These are phyloP conservation scores for Syngnathoides biaculeatus DNA, from an alignment of 2,113 vertebrate genomes.

Conservation along the genomic window DNA sequence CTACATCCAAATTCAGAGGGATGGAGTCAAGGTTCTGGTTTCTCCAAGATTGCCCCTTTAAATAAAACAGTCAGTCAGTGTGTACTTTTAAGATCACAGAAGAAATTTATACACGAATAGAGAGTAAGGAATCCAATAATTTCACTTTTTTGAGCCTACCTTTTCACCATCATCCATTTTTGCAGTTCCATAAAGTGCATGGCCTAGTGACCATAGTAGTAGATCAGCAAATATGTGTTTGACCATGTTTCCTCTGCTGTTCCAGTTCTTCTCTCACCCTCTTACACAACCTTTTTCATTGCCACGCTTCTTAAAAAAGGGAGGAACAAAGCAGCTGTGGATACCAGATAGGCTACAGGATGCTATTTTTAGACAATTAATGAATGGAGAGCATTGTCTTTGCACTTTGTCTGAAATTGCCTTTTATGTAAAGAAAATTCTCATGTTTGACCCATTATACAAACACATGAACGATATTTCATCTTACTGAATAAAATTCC, in stretches of 20 bases:
- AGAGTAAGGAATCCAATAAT: neutral
- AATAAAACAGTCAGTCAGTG: slow-evolving; percentile 41
- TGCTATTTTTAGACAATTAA: slow-evolving; percentile 56
- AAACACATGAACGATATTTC: neutral
- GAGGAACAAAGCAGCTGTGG: slow-evolving; percentile 52
- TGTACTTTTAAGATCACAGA: slow-evolving; percentile 5
- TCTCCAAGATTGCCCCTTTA: slow-evolving; percentile 66
- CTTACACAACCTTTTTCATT: slow-evolving; percentile 54
- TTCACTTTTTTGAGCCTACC: slow-evolving; percentile 48
- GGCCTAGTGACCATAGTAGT: slow-evolving; percentile 46
- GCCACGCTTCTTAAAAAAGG: slow-evolving; percentile 34
- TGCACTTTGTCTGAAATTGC: neutral
- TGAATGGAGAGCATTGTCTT: neutral
- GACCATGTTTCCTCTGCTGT: slow-evolving; percentile 51
- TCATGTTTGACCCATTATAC: neutral
- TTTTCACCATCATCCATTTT: slow-evolving; percentile 16
- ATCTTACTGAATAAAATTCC: neutral
- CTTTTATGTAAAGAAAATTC: slow-evolving; percentile 2
- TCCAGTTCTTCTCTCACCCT: slow-evolving; percentile 28
- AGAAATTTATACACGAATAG: neutral
- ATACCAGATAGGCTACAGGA: slow-evolving; percentile 51
- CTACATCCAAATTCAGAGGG: slow-evolving; percentile 63
- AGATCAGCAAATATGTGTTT: slow-evolving; percentile 41
- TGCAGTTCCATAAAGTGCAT: slow-evolving; percentile 26
- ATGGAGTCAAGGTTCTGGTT: slow-evolving; percentile 63